Percentiles rank a stretch among this genome's conserved stretches.
These are phyloP conservation scores for Dichetophora obliterata DNA, from an alignment of 2,888 invertebrate genomes.

Conservation along the genomic window DNA sequence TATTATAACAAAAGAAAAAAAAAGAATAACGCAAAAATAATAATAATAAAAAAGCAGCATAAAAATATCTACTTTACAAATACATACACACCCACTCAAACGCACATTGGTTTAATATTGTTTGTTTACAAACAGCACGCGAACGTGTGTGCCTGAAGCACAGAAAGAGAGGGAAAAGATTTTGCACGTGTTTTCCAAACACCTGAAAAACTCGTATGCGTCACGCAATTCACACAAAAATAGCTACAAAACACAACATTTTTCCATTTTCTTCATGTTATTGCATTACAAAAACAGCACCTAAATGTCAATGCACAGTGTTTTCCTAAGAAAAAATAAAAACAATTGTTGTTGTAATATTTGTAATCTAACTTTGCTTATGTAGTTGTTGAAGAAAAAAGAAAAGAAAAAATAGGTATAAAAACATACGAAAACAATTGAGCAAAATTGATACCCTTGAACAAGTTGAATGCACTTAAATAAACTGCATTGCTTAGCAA, in stretches of 20 bases:
- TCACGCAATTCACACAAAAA: not conserved
- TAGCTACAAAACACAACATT: not conserved
- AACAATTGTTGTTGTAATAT: too few relatives aligned
- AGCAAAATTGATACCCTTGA: too few relatives aligned
- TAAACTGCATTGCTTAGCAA: slow-evolving; percentile 31
- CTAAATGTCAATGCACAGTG: too few relatives aligned
- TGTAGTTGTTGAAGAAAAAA: not conserved
- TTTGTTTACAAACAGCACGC: not conserved
- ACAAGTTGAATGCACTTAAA: too few relatives aligned
- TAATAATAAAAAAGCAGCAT: not conserved
- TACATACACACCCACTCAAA: not conserved
- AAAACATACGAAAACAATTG: not conserved
- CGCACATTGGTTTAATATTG: too few relatives aligned
- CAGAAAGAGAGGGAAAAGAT: not conserved
- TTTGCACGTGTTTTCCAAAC: slow-evolving; percentile 17
- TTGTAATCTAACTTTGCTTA: too few relatives aligned
- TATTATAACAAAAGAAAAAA: not conserved
- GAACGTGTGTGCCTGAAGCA: not conserved
- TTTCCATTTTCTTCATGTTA: not conserved
- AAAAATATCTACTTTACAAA: not conserved
- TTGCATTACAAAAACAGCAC: too few relatives aligned
- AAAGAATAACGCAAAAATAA: not conserved
- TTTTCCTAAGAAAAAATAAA: too few relatives aligned
- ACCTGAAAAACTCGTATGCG: not conserved
- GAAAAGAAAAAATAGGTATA: not conserved